These are phyloP conservation scores for Salminus brasiliensis DNA, from an alignment of 2,113 vertebrate species.

Conservation along the genomic window DNA sequence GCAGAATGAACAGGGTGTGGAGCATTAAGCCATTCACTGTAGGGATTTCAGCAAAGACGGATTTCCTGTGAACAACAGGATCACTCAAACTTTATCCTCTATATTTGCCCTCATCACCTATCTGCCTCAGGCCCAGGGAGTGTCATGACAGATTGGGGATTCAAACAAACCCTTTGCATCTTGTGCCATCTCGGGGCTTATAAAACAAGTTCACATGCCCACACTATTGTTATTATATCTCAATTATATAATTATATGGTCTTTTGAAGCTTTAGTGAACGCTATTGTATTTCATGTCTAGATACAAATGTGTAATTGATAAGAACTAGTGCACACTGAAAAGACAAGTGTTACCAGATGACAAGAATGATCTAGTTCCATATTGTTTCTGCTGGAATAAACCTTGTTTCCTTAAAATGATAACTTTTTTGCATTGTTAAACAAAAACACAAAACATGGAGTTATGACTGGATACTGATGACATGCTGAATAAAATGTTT, in stretches of 20 bases:
- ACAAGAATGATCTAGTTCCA: not conserved
- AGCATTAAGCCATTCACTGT: conserved; percentile 42
- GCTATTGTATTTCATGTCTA: conserved; percentile 42
- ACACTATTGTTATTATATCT: conserved; percentile 14
- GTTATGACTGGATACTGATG: no score
- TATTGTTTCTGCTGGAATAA: no score
- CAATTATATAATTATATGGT: conserved; percentile 32
- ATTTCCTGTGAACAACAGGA: conserved; percentile 17
- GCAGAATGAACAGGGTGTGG: conserved; percentile 36
- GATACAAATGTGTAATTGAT: conserved; percentile 39
- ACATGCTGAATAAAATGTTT: no score
- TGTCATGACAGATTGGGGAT: not conserved
- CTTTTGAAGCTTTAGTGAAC: conserved; percentile 16
- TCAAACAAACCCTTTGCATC: conserved; percentile 9
- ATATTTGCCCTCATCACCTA: not conserved
- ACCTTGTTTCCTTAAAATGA: no score
- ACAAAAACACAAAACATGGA: no score
- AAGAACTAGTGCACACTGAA: not conserved
- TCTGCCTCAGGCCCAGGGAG: not conserved
- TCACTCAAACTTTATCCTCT: not conserved
- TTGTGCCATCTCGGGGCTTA: conserved; percentile 25
- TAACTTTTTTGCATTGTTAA: no score
- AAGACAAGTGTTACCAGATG: conserved; percentile 26
- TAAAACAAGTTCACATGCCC: not conserved
- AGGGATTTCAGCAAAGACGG: conserved; percentile 26